Base-by-base conservation (phyloP, 2,888 invertebrate genomes). In the Aelia acuminata region DNA sequence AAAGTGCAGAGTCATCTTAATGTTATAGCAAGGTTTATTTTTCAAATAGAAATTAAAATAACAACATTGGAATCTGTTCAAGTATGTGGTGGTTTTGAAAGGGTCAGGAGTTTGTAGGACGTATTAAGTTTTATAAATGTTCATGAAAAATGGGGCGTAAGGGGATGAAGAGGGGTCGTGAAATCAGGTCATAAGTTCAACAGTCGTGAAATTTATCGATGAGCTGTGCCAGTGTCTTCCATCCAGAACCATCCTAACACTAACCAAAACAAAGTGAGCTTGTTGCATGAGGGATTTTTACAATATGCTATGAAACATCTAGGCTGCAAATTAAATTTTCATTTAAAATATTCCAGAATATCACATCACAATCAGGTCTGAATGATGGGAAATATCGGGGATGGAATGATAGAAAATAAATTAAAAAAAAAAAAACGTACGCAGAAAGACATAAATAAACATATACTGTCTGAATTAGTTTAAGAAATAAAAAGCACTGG, bases 121-220 rank as follows among this genome's bases (percentile, higher is more conserved):
- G 8, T 22, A 70, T 31, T 4, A 4, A 31, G 35, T 70, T 70
- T 35, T 35, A 35, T 70, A 70, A 70, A 35, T 70, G 35, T 70
- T 35, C 35, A 8, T 70, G 63, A 70, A 35, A 70, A 70, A 70
- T 70, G 31, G 63, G 63, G 22, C 63, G 63, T 31, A 18, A 70
- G 63, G 35, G 63, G 35, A 35, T 35, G 63, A 70, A 80, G 80
- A 80, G 80, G 80, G n/a, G 80, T 80, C 39, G 85, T 15, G 35
- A 47, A 85, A 85, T 35, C 48, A 85, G 85, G 85, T 85, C 85
- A 85, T 47, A 85, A 85, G 85, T 85, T 85, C 85, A 85, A 85
- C 85, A 85, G 85, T 49, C n/a, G 49, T 85, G 53, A 85, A 35
- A 85, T 85, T 35, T 85, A 85, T 85, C 53, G 85, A 85, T 49